phyloP scores from a whole-genome alignment of 2,888 invertebrate genomes.

The Andrena camellia region DNA sequence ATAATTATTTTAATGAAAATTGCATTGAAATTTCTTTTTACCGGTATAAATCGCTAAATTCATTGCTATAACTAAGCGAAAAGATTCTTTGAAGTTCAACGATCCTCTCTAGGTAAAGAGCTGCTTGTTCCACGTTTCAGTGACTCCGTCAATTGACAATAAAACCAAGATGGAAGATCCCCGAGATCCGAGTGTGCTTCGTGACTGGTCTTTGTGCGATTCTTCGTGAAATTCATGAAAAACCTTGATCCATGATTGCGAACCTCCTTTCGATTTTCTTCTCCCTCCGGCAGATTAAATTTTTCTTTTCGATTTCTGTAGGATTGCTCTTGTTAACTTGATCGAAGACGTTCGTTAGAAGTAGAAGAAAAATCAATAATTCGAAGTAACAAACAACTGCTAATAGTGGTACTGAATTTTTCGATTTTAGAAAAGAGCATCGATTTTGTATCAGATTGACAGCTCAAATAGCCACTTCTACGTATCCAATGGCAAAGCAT shows the following conservation, averaged over 20 bases:
- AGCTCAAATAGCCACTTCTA: too few relatives aligned
- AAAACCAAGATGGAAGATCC: constrained; percentile 27
- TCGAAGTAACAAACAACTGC: too few relatives aligned
- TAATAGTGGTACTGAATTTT: too few relatives aligned
- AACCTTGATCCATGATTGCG: constrained; percentile 34
- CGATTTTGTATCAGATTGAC: too few relatives aligned
- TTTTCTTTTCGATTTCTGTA: neutral
- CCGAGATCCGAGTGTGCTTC: constrained; percentile 35
- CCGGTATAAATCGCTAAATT: neutral
- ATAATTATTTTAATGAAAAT: neutral
- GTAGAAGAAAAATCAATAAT: too few relatives aligned
- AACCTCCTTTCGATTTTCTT: constrained; percentile 26
- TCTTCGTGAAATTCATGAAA: constrained; percentile 43
- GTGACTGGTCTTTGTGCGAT: constrained; percentile 57
- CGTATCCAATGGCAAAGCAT: too few relatives aligned
- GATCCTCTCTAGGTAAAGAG: constrained; percentile 8
- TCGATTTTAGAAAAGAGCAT: too few relatives aligned
- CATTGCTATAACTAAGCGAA: neutral
- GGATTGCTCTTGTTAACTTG: too few relatives aligned
- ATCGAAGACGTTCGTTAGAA: too few relatives aligned
- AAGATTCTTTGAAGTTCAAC: neutral
- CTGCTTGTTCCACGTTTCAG: neutral
- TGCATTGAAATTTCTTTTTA: neutral
- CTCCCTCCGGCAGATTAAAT: neutral
- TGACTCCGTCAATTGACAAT: constrained; percentile 7